Evolutionary conservation across 2,888 invertebrate species (phyloP), one percentile per base, ranked within the genome.

Genomic region (Cerastoderma edule): DNA sequence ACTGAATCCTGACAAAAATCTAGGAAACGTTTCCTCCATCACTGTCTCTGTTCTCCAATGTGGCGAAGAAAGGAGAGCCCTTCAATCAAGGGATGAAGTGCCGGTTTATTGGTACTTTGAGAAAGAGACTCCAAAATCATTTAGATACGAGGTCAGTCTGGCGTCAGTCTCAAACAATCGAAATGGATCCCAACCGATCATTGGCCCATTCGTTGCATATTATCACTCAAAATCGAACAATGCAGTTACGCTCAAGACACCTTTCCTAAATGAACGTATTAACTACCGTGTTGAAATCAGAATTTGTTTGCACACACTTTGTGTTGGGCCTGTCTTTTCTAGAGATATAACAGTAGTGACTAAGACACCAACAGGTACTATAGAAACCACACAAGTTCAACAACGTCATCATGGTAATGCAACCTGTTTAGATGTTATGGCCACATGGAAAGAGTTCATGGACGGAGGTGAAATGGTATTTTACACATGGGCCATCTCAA

Each of bases 401-500:
- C n/a, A n/a, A 2, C 8, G 19, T n/a, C 24, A 19, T 32, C 16
- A 57, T 5, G 28, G 1, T 27, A 32, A 6, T 1, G 19, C n/a
- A 0, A 32, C 32, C 16, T 57, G 33, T 32, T 32, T 57, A 10
- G 57, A 33, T 22, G 32, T 67, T 24, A 8, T 22, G 13, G 35
- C 54, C 6, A 32, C 24, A 24, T 53, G 67, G 67, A 53, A 22
- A 54, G 27, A 27, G 3, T 53, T 22, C 33, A 24, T 24, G 0
- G 33, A 22, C 27, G 54, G 35, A 2, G 19, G 22, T 22, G 10
- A 5, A 10, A 54, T 67, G n/a, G 19, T 16, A 35, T 54, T 54
- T 35, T 32, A 35, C 35, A n/a, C 32, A 24, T 67, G 67, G 67
- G 32, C 67, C n/a, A 5, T 67, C 8, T n/a, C 33, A 27, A 39